Base-by-base conservation (phyloP, 2,888 invertebrate species). In the Acrocyrtus sp. region DNA sequence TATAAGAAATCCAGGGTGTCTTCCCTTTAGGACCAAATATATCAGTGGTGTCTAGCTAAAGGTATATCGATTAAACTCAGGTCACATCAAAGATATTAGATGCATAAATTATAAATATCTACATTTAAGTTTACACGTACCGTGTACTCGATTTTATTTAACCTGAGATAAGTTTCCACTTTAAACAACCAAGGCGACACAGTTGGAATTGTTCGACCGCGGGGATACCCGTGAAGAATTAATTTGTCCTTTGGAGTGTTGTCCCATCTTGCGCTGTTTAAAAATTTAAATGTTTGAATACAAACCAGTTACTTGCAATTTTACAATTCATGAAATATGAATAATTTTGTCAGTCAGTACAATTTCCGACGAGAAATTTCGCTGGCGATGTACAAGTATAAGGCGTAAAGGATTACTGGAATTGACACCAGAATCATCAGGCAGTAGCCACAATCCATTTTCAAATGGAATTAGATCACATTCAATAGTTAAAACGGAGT, bases 1-100 rank as follows among this genome's bases (percentile, higher is more conserved):
- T 68, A 8, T 66, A n/a, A 41, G 72, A 72, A 21, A 80, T 74
- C 80, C 80, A 80, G 4, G 80, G 80, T 6, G 74, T 73, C 43
- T 80, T 78, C 19, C 76, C 77, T 39, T 79, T 77, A 8, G 69
- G 73, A 3, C 75, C 77, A 34, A 70, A 74, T 2, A 72, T 65
- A 29, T 78, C 70, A 2, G 15, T 21, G 12, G 45, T 27, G 21
- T 70, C 70, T 21, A 63, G 6, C 82, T 83, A 77, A 74, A 6
- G 15, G 22, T 15, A 22, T 19, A 12, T 8, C n/a, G 50, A 45
- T 17, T 45, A 10, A 17, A 17, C 5, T 4, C 17, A n/a, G 4
- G 17, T 12, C 10, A 45, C 4, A 45, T 45, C 45, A 4, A 4
- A n/a, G 10, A 47, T 21, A 19, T 47, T 3, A 47, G 19, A 17